Evolutionary conservation across 2,113 vertebrate species (phyloP), one percentile per base, ranked within the genome.

Genomic region (Sander vitreus): DNA sequence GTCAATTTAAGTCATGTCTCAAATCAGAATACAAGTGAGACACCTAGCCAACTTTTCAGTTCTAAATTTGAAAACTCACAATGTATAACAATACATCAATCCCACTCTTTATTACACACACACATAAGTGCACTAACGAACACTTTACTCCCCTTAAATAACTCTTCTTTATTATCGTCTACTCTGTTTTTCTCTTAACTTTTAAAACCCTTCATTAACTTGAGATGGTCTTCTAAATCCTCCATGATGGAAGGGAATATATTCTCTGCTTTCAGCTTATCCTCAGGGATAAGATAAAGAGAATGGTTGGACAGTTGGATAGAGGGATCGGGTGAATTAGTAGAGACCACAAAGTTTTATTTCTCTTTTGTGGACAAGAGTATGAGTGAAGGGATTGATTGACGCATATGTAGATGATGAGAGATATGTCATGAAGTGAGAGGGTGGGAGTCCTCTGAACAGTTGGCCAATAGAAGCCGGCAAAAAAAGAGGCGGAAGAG

Each of bases 161-260:
- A 76, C 70, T 53, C 47, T 36, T 16, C 5, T 78, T 77, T 60
- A 23, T 77, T 51, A 81, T 59, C 19, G 14, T 51, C 74, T 67
- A 45, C 67, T 89, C 73, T 76, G 63, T 67, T 85, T 69, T 76
- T 72, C 76, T 87, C 66, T 47, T 66, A 74, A 80, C 68, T 83
- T 83, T 85, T 70, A 87, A 89, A 83, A 84, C 73, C 78, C 77
- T 77, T 85, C 85, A 87, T 89, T 91, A 81, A 84, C 48, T 81
- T 12, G 33, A 84, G 87, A 85, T 57, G 54, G 80, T 81, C 53
- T 76, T 71, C 67, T 91, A 88, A 91, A 91, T 85, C 85, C 87
- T 80, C 75, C 19, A 36, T 80, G 75, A 86, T 79, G 19, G 75
- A 85, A 58, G 25, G 50, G 73, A 86, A 82, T 88, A 82, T 86